phyloP scores from a whole-genome alignment of 2,113 vertebrate species.

The Zosterops borbonicus region DNA sequence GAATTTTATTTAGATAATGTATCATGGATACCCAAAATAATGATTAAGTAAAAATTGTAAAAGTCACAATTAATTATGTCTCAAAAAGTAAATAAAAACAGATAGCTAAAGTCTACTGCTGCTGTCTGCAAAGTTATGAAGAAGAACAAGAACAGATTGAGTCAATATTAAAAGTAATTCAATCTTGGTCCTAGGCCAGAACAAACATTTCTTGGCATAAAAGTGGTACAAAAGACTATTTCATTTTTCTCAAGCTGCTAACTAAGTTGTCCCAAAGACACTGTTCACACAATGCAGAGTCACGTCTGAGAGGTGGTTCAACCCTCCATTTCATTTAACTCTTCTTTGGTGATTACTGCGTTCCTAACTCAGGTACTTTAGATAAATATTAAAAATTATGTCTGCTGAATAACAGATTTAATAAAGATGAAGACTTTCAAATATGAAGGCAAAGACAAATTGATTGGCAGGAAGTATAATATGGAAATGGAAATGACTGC shows the following conservation, averaged over 20 bases:
- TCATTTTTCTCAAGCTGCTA: not conserved
- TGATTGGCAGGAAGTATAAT: not conserved
- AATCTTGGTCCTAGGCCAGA: not conserved
- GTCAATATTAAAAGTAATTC: constrained; percentile 16
- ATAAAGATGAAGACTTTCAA: not conserved
- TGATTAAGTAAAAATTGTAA: no score
- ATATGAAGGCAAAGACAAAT: not conserved
- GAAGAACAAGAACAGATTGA: not conserved
- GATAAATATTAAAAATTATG: not conserved
- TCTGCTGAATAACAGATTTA: not conserved
- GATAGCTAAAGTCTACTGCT: not conserved
- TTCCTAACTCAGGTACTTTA: not conserved
- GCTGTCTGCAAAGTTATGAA: not conserved
- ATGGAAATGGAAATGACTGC: not conserved
- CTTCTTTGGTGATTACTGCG: not conserved
- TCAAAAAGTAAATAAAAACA: not conserved
- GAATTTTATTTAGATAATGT: not conserved
- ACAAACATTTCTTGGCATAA: not conserved
- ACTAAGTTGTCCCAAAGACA: not conserved
- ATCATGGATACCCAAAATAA: not conserved
- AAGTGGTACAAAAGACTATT: not conserved
- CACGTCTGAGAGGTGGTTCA: not conserved
- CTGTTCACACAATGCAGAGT: not conserved
- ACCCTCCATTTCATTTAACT: not conserved
- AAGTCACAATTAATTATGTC: no score